Base-by-base conservation (phyloP, 2,888 invertebrate genomes). In the Phania funesta region DNA sequence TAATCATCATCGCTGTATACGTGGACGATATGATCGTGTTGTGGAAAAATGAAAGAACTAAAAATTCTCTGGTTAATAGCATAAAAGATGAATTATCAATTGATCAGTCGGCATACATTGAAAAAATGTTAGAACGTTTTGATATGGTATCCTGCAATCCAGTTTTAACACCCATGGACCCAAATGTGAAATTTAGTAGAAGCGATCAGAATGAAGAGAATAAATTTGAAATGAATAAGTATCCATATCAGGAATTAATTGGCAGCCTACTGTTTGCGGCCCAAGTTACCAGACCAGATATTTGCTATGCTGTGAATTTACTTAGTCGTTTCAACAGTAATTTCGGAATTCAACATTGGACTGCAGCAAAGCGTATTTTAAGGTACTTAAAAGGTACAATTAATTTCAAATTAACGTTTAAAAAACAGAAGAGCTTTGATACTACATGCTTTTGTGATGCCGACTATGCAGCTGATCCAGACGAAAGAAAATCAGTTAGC, bases 281-380 rank as follows among this genome's bases (percentile, higher is more conserved):
- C 7, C 64, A 65, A 48, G 18, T 78, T 0, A 58, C 75, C 1
- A 16, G 67, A 20, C 80, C 74, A n/a, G 54, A 80, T 16, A 80
- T 80, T 1, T 18, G 64, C 44, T 74, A 11, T 20, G 64, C 67
- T 11, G 73, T 80, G 18, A 74, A 71, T 50, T 11, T 68, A 1
- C 67, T 80, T 13, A 79, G 79, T 22, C 44, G 60, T 8, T 79
- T 67, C 18, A 73, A n/a, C n/a, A n/a, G n/a, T n/a, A n/a, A n/a
- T n/a, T n/a, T n/a, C n/a, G n/a, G n/a, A n/a, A n/a, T n/a, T n/a
- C n/a, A n/a, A n/a, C n/a, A n/a, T n/a, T n/a, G n/a, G n/a, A n/a
- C n/a, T n/a, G n/a, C n/a, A n/a, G n/a, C n/a, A n/a, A n/a, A n/a
- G 48, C 22, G 67, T 35, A 22, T 38, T 67, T 46, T 24, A 18